Evolutionary conservation across 2,113 vertebrate genomes (phyloP).

Genomic region (Oryzias melastigma): DNA sequence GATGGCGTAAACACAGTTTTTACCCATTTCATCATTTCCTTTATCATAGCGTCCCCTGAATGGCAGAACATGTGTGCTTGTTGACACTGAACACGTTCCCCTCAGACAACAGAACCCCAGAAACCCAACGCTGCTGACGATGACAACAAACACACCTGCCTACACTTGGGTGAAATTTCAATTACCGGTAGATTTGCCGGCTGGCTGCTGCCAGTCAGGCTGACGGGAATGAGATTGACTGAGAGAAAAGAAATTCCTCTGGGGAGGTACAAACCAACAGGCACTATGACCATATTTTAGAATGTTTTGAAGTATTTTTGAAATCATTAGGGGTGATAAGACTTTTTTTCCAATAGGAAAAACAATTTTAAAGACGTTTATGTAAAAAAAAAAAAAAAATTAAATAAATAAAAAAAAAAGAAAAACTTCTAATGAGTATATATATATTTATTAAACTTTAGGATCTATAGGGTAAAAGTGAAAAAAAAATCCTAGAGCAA

Average conservation of each 20-base stretch:
- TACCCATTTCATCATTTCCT: background rate
- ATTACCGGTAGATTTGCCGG: conserved; percentile 59
- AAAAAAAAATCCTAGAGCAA: too few species aligned
- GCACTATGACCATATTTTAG: background rate
- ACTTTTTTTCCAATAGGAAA: background rate
- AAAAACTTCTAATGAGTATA: too few species aligned
- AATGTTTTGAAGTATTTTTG: background rate
- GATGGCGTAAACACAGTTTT: background rate
- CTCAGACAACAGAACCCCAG: conserved; percentile 53
- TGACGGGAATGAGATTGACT: conserved; percentile 41
- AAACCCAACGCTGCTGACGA: conserved; percentile 45
- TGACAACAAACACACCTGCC: conserved; percentile 43
- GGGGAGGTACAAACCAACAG: conserved; percentile 10
- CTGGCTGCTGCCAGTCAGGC: conserved; percentile 56
- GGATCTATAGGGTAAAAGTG: too few species aligned
- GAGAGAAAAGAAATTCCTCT: conserved; percentile 35
- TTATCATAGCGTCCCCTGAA: conserved; percentile 27
- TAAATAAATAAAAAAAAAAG: too few species aligned
- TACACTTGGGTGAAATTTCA: conserved; percentile 64
- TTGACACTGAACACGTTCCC: conserved; percentile 53
- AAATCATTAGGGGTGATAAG: background rate
- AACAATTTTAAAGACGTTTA: too few species aligned
- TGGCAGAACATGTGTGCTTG: conserved; percentile 59
- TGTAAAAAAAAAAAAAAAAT: too few species aligned
- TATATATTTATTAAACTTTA: too few species aligned